Conservation (phyloP, 2,888 invertebrate species). For the Iphiclides podalirius region DNA sequence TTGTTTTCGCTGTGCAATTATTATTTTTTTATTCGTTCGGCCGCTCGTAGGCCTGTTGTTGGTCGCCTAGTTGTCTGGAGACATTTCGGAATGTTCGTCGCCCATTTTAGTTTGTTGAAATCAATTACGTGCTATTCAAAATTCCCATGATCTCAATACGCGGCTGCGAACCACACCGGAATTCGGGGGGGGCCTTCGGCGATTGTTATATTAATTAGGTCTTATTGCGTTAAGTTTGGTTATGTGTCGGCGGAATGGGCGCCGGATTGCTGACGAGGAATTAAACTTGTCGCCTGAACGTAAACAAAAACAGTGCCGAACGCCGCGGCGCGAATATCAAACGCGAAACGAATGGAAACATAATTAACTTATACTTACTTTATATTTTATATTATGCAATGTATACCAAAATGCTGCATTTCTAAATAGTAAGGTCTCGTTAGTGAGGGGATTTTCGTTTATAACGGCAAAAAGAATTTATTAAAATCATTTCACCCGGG, state of each 20-base stretch:
- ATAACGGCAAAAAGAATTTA: slow-evolving; percentile 18
- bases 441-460: slow-evolving; percentile 65
- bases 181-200: slow-evolving; percentile 61
- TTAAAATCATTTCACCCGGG: slow-evolving; percentile 41
- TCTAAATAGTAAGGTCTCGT: slow-evolving; percentile 69
- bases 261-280: slow-evolving; percentile 42
- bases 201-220: slow-evolving; percentile 58
- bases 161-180: slow-evolving; percentile 66
- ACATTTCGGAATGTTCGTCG: slow-evolving; percentile 39
- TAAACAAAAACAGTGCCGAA: slow-evolving; percentile 20
- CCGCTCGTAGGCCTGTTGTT: slow-evolving; percentile 63
- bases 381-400: slow-evolving; percentile 65
- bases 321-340: slow-evolving; percentile 33
- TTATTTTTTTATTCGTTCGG: slow-evolving; percentile 53
- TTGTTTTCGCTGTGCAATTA: slow-evolving; percentile 78
- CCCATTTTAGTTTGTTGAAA: slow-evolving; percentile 51
- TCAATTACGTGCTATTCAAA: slow-evolving; percentile 46
- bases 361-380: neutral
- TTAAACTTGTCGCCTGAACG: slow-evolving; percentile 27
- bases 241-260: slow-evolving; percentile 65
- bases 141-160: slow-evolving; percentile 72
- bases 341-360: slow-evolving; percentile 58
- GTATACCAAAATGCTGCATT: slow-evolving; percentile 80
- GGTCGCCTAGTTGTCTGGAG: slow-evolving; percentile 50
- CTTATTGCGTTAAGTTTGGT: slow-evolving; percentile 70